Conservation (phyloP, 2,113 vertebrate species). For the Perognathus longimembris region DNA sequence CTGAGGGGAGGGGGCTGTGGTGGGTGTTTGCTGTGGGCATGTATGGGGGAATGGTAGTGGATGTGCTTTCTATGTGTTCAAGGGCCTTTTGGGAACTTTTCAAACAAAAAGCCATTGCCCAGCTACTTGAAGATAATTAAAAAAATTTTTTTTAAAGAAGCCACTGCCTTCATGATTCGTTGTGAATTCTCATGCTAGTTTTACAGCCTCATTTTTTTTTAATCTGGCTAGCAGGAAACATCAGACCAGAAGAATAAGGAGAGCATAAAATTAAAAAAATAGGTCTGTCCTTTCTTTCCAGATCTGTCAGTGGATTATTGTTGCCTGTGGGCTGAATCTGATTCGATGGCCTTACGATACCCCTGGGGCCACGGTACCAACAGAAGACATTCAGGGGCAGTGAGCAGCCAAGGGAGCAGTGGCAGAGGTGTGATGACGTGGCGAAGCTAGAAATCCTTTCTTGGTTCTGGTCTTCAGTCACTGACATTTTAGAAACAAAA, state of each 20-base stretch:
- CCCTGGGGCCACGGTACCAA: slow-evolving; percentile 55
- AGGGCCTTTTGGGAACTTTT: not conserved
- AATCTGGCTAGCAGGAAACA: not conserved
- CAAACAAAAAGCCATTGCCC: not conserved
- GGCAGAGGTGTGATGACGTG: slow-evolving; percentile 47
- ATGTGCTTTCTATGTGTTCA: not conserved
- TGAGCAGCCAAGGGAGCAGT: slow-evolving; percentile 46
- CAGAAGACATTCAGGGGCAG: slow-evolving; percentile 23
- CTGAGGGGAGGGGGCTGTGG: not conserved
- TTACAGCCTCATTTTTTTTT: not conserved
- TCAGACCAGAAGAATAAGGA: slow-evolving; percentile 28
- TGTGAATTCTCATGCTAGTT: not conserved
- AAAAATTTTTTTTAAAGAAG: not conserved
- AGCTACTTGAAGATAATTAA: too few relatives aligned
- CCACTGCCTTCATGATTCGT: slow-evolving; percentile 20
- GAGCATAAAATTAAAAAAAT: slow-evolving; percentile 27
- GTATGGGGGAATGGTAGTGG: not conserved
- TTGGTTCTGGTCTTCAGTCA: slow-evolving; percentile 63
- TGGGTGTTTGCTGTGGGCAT: not conserved
- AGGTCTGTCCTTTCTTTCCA: slow-evolving; percentile 24
- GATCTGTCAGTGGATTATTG: slow-evolving; percentile 17
- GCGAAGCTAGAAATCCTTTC: slow-evolving; percentile 46
- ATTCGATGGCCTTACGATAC: slow-evolving; percentile 38
- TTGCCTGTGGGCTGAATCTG: slow-evolving; percentile 12
- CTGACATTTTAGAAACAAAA: slow-evolving; percentile 59